Base-by-base conservation (phyloP, 2,113 vertebrate genomes). In the Jacana jacana region DNA sequence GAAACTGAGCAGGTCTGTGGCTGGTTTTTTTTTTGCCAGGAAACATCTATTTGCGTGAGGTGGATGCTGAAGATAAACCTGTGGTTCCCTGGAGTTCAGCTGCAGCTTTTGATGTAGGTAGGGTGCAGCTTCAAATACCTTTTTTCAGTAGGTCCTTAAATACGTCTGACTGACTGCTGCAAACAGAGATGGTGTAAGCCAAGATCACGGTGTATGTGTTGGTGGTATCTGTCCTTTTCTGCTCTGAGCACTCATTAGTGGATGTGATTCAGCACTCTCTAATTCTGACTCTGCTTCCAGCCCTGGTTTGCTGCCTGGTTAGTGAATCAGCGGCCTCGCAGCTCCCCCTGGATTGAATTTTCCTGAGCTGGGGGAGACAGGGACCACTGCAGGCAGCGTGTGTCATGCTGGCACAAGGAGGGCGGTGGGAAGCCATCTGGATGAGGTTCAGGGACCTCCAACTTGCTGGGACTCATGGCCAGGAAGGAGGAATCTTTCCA, bases 401-500 rank as follows among this genome's bases (percentile, higher is more conserved):
- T n/a, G 5, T 37, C 0, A 8, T 13, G 48, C 42, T 54, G 4
- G 14, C 4, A 4, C 57, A 3, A 16, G 71, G 37, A 42, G 7
- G 28, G 17, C 0, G 1, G 10, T 13, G 4, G 13, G 77, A 27
- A 78, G 58, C 0, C 1, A 44, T n/a, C 0, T 33, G 63, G 79
- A 19, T 71, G 57, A 0, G 2, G 11, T 4, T 19, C 65, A 27
- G 39, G 64, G 33, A 6, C 44, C 46, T 81, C 42, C 2, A 4
- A 8, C 33, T 0, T 0, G 0, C 13, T 4, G 24, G 9, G 37
- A 7, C 35, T 44, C 66, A 17, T 28, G 91, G 31, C 57, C 1
- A 0, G 46, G 63, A 31, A 11, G 65, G 33, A 39, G 39, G 18
- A 55, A 31, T 63, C n/a, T 58, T 44, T 42, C 25, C 44, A 57